phyloP scores from a whole-genome alignment of 1,140 invertebrate species.

The Colletes gigas region DNA sequence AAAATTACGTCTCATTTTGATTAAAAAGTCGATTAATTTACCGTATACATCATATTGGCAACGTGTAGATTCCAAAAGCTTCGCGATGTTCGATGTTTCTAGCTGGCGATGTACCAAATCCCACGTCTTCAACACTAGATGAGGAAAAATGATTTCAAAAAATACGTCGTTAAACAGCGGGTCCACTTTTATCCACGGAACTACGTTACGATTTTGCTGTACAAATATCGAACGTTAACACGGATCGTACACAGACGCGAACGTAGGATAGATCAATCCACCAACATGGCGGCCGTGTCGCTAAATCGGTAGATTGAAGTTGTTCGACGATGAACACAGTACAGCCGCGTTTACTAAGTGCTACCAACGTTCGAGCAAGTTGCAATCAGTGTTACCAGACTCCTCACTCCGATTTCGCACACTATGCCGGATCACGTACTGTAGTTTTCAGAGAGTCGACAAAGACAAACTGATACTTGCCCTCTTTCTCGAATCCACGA shows the following conservation, averaged over 20 bases:
- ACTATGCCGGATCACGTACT: too few relatives aligned
- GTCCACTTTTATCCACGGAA: neutral
- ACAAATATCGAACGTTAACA: slow-evolving; percentile 6
- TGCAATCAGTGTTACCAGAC: too few relatives aligned
- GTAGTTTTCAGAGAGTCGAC: too few relatives aligned
- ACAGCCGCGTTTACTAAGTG: neutral
- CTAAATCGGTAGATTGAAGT: slow-evolving; percentile 26
- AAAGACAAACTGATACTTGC: too few relatives aligned
- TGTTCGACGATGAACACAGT: slow-evolving; percentile 9
- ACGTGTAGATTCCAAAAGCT: slow-evolving; percentile 18
- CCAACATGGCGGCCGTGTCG: slow-evolving; percentile 63
- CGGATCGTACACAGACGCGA: slow-evolving; percentile 37
- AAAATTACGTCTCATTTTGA: neutral
- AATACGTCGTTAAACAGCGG: neutral
- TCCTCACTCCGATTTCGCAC: too few relatives aligned
- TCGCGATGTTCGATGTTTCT: slow-evolving; percentile 16
- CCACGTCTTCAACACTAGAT: neutral
- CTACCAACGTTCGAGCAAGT: neutral
- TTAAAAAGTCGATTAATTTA: slow-evolving; percentile 64
- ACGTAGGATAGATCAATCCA: slow-evolving; percentile 50
- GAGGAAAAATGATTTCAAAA: neutral
- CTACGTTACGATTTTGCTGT: neutral
- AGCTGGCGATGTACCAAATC: slow-evolving; percentile 13
- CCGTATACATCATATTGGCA: slow-evolving; percentile 82
- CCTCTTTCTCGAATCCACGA: too few relatives aligned